phyloP scores from a whole-genome alignment of 2,113 vertebrate genomes.

The Arenaria interpres region DNA sequence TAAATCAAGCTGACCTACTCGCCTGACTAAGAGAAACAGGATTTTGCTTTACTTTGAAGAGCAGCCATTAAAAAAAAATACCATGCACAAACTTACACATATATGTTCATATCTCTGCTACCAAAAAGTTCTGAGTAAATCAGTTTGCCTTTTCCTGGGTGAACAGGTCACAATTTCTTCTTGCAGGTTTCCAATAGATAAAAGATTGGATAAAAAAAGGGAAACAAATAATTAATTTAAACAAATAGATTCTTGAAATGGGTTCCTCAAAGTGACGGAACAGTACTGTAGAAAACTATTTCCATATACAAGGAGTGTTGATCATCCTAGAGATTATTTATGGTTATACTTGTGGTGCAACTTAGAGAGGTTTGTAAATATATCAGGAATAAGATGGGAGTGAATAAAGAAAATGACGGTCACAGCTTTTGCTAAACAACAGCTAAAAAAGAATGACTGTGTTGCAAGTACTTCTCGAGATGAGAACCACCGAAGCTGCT shows the following conservation, averaged over 20 bases:
- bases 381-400: not conserved
- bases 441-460: not conserved
- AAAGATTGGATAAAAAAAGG: not conserved
- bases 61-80: not conserved
- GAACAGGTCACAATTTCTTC: not conserved
- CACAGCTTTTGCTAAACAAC: not conserved
- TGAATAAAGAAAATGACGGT: not conserved
- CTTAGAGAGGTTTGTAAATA: not conserved
- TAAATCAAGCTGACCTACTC: not conserved
- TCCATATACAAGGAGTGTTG: not conserved
- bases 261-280: not conserved
- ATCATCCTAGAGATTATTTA: not conserved
- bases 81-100: not conserved
- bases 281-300: not conserved
- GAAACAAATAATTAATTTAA: not conserved
- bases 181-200: not conserved
- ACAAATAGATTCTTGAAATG: not conserved
- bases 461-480: not conserved
- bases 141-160: not conserved
- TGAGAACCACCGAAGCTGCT: not conserved
- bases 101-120: not conserved
- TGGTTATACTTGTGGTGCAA: not conserved
- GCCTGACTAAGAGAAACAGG: not conserved
- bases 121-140: not conserved
- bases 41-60: not conserved